Conservation (phyloP, 2,113 vertebrate species). For the Vanacampus margaritifer region DNA sequence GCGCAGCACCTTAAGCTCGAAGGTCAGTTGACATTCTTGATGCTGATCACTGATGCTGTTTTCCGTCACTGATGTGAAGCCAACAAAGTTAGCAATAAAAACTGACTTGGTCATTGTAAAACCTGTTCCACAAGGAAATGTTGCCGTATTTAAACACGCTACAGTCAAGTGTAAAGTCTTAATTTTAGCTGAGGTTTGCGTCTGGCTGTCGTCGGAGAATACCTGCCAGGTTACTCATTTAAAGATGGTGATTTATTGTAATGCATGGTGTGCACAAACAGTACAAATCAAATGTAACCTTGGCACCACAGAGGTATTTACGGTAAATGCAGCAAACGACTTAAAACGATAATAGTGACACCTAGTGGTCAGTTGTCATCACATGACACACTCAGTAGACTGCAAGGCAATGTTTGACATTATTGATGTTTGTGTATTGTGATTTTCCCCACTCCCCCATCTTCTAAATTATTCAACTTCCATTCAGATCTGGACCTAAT, state of each 20-base stretch:
- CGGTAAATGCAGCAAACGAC: background rate
- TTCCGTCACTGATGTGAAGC: constrained; percentile 12
- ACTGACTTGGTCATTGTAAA: constrained; percentile 44
- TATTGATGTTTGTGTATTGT: no score
- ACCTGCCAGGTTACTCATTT: background rate
- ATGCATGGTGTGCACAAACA: background rate
- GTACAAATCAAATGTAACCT: background rate
- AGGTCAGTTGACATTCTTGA: constrained; percentile 67
- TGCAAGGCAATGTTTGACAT: background rate
- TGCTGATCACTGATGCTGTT: constrained; percentile 13
- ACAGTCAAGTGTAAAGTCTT: background rate
- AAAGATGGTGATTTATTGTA: background rate
- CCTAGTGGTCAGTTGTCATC: constrained; percentile 34
- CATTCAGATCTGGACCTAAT: no score
- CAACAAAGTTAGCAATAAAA: background rate
- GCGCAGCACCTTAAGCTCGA: constrained; percentile 88
- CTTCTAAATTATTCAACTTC: no score
- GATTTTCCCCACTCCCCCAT: no score
- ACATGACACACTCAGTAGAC: background rate
- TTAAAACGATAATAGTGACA: constrained; percentile 25
- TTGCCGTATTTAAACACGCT: constrained; percentile 30
- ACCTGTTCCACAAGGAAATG: constrained; percentile 71
- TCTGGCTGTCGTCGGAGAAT: background rate
- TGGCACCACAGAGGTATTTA: no score
- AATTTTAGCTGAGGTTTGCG: background rate